These are phyloP conservation scores for Sylvilagus floridanus DNA, from an alignment of 2,797 vertebrate species.

Conservation along the genomic window DNA sequence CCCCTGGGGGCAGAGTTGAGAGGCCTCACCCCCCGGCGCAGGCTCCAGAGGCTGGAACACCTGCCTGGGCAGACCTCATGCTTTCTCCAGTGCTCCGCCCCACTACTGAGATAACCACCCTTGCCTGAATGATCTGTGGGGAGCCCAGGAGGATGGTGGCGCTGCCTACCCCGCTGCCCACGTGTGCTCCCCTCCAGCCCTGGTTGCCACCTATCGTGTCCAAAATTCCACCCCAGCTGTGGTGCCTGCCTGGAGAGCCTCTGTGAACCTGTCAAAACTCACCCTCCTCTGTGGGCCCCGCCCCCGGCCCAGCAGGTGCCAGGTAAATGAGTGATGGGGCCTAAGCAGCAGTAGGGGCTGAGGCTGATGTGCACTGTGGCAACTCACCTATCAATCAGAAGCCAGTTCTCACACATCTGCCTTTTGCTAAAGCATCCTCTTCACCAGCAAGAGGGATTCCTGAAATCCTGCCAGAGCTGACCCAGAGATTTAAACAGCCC, in stretches of 20 bases:
- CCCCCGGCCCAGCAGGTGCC: too few species aligned
- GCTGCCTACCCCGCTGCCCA: neutral
- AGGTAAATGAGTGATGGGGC: neutral
- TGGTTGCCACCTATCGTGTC: neutral
- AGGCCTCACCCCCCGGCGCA: neutral
- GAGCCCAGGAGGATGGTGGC: neutral
- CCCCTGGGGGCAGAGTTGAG: neutral
- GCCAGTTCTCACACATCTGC: slow-evolving; percentile 89
- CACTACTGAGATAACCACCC: neutral
- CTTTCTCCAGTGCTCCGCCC: neutral
- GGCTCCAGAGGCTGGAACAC: neutral
- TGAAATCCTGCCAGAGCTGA: slow-evolving; percentile 86
- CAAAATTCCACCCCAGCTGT: neutral
- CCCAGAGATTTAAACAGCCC: slow-evolving; percentile 87
- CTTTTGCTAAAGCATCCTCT: slow-evolving; percentile 88
- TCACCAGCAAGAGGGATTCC: slow-evolving; percentile 88
- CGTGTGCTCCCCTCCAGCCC: neutral
- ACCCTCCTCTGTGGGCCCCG: neutral
- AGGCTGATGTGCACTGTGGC: rapidly evolving
- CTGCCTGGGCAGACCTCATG: neutral
- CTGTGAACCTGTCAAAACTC: neutral
- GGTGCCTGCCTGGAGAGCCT: neutral
- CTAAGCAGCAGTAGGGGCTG: neutral
- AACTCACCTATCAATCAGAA: slow-evolving; percentile 87
- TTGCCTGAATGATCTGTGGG: neutral